Evolutionary conservation across 92 coral and sea anemone species (phyloP).

Genomic region (Siderastrea siderea): DNA sequence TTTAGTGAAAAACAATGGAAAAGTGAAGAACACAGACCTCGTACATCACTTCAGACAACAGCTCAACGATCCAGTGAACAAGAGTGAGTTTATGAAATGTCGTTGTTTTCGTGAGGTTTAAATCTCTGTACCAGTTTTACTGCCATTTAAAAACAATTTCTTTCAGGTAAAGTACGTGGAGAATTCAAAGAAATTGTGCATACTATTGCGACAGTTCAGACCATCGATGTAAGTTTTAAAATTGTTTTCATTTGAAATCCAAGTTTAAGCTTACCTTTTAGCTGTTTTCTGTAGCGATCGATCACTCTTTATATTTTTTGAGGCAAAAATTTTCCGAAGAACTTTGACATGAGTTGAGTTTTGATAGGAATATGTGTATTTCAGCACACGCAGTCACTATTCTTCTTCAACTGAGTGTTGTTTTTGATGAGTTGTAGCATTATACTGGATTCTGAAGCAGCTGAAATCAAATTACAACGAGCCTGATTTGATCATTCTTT

Average conservation of each 20-base stretch:
- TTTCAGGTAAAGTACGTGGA: constrained; percentile 79
- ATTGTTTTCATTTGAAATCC: neutral
- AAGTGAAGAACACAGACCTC: constrained; percentile 92
- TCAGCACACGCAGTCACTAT: too few relatives aligned
- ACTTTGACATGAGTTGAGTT: too few relatives aligned
- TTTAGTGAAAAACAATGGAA: constrained; percentile 89
- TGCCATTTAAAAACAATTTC: neutral
- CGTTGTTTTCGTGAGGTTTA: neutral
- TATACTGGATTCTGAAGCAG: too few relatives aligned
- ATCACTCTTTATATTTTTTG: neutral
- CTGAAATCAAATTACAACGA: too few relatives aligned
- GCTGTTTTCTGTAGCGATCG: neutral
- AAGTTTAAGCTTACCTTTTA: neutral
- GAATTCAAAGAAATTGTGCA: constrained; percentile 93
- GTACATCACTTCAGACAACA: constrained; percentile 94
- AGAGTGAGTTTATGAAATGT: constrained; percentile 54
- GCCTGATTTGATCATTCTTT: too few relatives aligned
- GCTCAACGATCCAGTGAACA: constrained; percentile 91
- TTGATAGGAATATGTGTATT: too few relatives aligned
- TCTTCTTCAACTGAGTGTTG: too few relatives aligned
- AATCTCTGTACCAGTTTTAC: neutral
- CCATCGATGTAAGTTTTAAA: constrained; percentile 77
- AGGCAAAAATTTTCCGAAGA: too few relatives aligned
- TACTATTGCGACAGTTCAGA: constrained; percentile 86
- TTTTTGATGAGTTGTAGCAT: too few relatives aligned